Conservation (phyloP, 2,797 vertebrate species). For the Prionace glauca region DNA sequence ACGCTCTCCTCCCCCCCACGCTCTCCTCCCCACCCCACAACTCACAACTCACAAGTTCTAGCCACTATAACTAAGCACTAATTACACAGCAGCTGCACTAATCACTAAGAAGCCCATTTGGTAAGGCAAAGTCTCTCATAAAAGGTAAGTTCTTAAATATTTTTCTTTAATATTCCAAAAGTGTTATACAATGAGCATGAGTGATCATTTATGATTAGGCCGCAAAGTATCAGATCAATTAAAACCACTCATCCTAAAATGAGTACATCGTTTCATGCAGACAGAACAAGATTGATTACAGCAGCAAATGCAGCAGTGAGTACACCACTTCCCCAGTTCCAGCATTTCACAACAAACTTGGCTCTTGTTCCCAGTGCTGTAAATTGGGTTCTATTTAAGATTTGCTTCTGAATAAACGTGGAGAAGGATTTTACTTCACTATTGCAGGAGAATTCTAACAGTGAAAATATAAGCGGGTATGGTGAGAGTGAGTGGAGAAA, state of each 20-base stretch:
- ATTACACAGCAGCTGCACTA: background rate
- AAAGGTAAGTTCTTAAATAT: background rate
- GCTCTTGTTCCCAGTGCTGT: background rate
- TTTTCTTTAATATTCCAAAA: background rate
- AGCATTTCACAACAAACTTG: background rate
- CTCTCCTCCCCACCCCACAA: too few relatives aligned
- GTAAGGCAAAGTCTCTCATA: background rate
- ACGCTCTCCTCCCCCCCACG: too few relatives aligned
- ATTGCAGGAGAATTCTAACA: background rate
- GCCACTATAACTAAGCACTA: background rate
- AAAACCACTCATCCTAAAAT: background rate
- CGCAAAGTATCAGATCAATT: background rate
- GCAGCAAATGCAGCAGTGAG: background rate
- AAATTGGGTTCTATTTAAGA: background rate
- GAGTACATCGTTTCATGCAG: background rate
- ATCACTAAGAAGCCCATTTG: background rate
- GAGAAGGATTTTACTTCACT: background rate
- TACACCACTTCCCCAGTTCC: background rate
- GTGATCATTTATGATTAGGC: background rate
- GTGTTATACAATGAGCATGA: background rate
- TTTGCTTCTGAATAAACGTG: too few relatives aligned
- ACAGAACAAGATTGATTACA: background rate
- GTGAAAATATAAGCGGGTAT: background rate
- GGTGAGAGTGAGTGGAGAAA: background rate
- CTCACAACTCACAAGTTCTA: too few relatives aligned